A percentile compares a stretch with the other conserved stretches of the same genome.
phyloP scores from a whole-genome alignment of 2,113 vertebrate species.

The Myiopsitta monachus region DNA sequence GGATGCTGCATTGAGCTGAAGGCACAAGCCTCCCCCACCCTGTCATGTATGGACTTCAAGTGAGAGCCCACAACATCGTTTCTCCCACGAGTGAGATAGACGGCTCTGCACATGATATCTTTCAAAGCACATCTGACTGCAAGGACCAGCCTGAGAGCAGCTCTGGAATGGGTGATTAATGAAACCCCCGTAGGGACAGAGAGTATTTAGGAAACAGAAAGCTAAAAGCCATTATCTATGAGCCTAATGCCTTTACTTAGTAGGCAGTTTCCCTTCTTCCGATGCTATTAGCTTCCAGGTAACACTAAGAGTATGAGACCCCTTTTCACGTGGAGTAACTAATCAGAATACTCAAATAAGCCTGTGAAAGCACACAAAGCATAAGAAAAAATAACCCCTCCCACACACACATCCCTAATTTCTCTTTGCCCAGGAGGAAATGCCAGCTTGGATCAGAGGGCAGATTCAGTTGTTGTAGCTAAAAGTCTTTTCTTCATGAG shows the following conservation, averaged over 20 bases:
- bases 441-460: background rate
- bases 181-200: background rate
- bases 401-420: background rate
- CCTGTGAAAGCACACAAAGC: background rate
- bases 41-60: background rate
- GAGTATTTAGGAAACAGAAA: background rate
- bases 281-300: background rate
- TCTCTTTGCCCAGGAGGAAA: background rate
- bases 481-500: background rate
- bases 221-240: background rate
- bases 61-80: rapidly evolving
- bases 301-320: background rate
- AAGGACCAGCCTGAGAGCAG: background rate
- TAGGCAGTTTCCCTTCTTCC: background rate
- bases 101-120: rapidly evolving
- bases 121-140: background rate
- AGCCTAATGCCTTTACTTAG: background rate
- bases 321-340: background rate
- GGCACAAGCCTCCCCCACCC: background rate
- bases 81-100: background rate
- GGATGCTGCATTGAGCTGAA: background rate
- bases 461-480: background rate
- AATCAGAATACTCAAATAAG: background rate
- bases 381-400: background rate
- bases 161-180: background rate